phyloP scores from a whole-genome alignment of 1,140 invertebrate genomes.

The Zeugodacus cucurbitae region DNA sequence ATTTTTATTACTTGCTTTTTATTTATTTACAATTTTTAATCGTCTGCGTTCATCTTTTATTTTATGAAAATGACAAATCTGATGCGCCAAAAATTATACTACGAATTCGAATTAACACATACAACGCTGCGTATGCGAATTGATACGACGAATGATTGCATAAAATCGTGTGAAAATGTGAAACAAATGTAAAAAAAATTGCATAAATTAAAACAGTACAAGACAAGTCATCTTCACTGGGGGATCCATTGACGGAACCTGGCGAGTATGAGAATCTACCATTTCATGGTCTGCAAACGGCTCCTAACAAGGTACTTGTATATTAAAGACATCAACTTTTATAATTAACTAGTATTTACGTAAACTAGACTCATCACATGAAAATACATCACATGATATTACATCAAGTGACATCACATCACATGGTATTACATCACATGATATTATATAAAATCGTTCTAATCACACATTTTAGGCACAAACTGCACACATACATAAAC shows the following conservation, averaged over 20 bases:
- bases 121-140: background rate
- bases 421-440: background rate
- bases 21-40: constrained; percentile 35
- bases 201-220: constrained; percentile 53
- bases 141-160: background rate
- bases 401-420: background rate
- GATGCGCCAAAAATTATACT: background rate
- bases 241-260: constrained; percentile 67
- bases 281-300: constrained; percentile 90
- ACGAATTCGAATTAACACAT: background rate
- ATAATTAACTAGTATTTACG: background rate
- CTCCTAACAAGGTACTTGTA: constrained; percentile 85
- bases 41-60: background rate
- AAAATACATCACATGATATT: background rate
- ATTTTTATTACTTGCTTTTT: constrained; percentile 19
- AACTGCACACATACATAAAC: background rate
- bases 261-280: constrained; percentile 93
- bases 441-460: too few species aligned
- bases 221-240: constrained; percentile 66
- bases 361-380: background rate
- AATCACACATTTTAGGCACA: background rate
- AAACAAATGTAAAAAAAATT: background rate
- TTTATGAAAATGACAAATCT: background rate
- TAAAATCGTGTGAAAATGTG: too few species aligned
- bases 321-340: constrained; percentile 31